Evolutionary conservation across 2,888 invertebrate species (phyloP), one percentile per base, ranked within the genome.

Genomic region (Ormia ochracea): DNA sequence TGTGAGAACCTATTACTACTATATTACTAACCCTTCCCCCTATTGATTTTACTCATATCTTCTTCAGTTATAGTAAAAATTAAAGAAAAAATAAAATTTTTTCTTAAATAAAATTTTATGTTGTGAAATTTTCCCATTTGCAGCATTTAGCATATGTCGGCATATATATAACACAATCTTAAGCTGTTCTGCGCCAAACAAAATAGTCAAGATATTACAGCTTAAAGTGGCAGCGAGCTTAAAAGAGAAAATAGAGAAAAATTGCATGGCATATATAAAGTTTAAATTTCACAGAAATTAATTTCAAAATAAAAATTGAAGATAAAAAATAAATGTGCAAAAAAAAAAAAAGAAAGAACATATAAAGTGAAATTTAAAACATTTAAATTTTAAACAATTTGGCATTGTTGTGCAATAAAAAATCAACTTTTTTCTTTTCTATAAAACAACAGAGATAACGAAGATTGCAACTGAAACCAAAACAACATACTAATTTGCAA

Each of bases 331-430:
- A 73, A 65, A 78, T 52, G 36, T 54, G 52, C 1, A 19, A 6
- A 59, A 59, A 56, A 76, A 63, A n/a, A n/a, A n/a, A n/a, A n/a
- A n/a, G n/a, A n/a, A n/a, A n/a, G n/a, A n/a, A n/a, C n/a, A 76
- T 72, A 21, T 76, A 31, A 54, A 73, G 50, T 45, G 72, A 80
- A 80, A 80, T 73, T 75, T 52, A 52, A 73, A 68, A 50, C 79
- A 72, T 72, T 79, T 80, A 68, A 58, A 68, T n/a, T n/a, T n/a
- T n/a, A n/a, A n/a, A n/a, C n/a, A n/a, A n/a, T 80, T 68, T 73
- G 33, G 76, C 76, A 76, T 80, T 80, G 79, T 80, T 75, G 63
- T 33, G 38, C 6, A 41, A 26, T 14, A 31, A 28, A 28, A 6
- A 4, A 7, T 38, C 21, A 41, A 41, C 4, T 41, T 6, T 3